Conservation (phyloP, 2,113 vertebrate species). For the Malurus melanocephalus region DNA sequence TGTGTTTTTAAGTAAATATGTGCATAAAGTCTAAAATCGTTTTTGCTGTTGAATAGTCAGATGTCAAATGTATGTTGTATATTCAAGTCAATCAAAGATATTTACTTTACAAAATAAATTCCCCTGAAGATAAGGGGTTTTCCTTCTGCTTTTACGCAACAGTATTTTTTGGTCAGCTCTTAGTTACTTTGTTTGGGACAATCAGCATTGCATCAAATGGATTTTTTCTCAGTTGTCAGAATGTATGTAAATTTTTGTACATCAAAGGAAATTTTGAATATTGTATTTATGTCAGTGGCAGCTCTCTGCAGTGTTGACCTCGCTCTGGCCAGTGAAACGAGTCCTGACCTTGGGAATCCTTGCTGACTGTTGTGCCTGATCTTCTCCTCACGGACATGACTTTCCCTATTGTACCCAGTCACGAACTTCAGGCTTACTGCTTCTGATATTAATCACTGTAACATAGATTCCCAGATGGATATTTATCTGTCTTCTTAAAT, state of each 20-base stretch:
- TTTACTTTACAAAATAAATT: background rate
- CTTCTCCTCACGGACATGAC: background rate
- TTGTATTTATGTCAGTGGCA: background rate
- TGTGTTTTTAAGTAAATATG: background rate
- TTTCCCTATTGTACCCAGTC: background rate
- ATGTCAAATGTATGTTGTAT: background rate
- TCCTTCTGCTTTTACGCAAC: background rate
- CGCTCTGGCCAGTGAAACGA: background rate
- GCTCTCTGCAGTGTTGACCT: background rate
- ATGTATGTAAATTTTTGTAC: rapidly evolving
- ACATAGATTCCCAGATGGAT: background rate
- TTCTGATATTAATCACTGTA: background rate
- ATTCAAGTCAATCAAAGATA: background rate
- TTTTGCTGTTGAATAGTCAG: background rate
- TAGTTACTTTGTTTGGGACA: background rate
- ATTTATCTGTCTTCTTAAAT: background rate
- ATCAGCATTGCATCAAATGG: background rate
- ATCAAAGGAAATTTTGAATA: background rate
- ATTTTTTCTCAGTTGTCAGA: background rate
- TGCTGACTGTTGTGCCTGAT: background rate
- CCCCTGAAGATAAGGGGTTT: background rate
- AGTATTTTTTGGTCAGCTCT: background rate
- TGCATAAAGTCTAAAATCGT: background rate
- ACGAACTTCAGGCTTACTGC: background rate
- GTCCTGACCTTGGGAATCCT: background rate